Evolutionary conservation across 2,888 invertebrate species (phyloP).

Genomic region (Luperina nickerlii): DNA sequence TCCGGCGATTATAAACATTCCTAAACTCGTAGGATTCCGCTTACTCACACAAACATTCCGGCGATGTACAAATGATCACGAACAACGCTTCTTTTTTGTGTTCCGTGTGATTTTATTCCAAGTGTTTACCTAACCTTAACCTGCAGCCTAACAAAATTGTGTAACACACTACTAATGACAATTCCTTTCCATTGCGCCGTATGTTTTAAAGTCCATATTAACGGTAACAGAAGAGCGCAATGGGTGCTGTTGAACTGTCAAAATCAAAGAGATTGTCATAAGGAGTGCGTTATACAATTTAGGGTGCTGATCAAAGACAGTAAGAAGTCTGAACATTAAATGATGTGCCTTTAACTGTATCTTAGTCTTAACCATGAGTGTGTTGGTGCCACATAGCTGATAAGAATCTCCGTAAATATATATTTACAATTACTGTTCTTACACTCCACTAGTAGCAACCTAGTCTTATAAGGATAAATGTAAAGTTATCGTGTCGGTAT

Average conservation of each 20-base stretch:
- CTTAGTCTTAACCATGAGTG: slow-evolving; percentile 67
- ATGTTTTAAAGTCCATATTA: not conserved
- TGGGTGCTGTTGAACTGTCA: not conserved
- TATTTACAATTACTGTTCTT: slow-evolving; percentile 68
- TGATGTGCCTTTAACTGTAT: slow-evolving; percentile 73
- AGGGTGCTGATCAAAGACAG: slow-evolving; percentile 17
- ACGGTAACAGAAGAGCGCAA: not conserved
- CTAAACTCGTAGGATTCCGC: slow-evolving; percentile 57
- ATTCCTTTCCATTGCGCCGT: not conserved
- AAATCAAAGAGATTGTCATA: slow-evolving; percentile 1
- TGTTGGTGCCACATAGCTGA: slow-evolving; percentile 77
- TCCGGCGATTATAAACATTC: slow-evolving; percentile 55
- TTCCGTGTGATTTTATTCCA: slow-evolving; percentile 62
- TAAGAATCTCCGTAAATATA: slow-evolving; percentile 80
- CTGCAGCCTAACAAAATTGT: slow-evolving; percentile 14
- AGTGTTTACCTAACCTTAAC: slow-evolving; percentile 54
- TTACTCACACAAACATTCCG: slow-evolving; percentile 65
- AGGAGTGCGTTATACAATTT: slow-evolving; percentile 3
- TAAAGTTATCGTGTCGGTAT: slow-evolving; percentile 50
- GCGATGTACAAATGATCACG: slow-evolving; percentile 58
- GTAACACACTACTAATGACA: not conserved
- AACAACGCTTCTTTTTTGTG: slow-evolving; percentile 62
- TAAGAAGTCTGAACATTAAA: slow-evolving; percentile 33
- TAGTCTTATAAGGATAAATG: slow-evolving; percentile 71
- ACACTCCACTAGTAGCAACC: slow-evolving; percentile 80